These are phyloP conservation scores for Colistium nudipinnis DNA, from an alignment of 2,113 vertebrate species.

Conservation along the genomic window DNA sequence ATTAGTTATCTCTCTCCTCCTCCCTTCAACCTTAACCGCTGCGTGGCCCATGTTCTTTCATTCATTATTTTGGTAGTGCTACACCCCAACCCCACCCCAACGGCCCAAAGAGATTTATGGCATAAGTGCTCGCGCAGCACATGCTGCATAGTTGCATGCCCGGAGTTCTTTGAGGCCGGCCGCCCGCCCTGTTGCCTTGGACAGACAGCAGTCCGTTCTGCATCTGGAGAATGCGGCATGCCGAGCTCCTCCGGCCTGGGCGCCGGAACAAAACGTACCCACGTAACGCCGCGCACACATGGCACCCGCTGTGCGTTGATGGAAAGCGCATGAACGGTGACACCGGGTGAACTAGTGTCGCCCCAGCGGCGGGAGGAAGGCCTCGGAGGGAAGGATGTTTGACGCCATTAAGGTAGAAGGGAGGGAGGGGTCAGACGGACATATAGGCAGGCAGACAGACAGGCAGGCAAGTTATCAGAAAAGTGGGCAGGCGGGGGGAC, in stretches of 20 bases:
- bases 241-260: constrained; percentile 28
- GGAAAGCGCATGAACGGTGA: constrained; percentile 1
- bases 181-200: constrained; percentile 6
- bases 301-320: constrained; percentile 2
- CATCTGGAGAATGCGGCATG: constrained; percentile 36
- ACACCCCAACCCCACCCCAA: neutral
- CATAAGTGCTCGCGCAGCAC: constrained; percentile 38
- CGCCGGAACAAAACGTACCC: constrained; percentile 6
- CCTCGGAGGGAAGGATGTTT: constrained; percentile 28
- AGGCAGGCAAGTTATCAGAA: neutral
- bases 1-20: too few species aligned
- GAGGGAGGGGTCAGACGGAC: constrained; percentile 25
- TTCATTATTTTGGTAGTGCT: neutral
- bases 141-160: constrained; percentile 52
- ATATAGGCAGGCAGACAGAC: neutral
- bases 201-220: constrained; percentile 23
- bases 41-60: neutral
- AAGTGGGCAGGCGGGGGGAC: constrained; percentile 36
- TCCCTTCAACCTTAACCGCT: too few species aligned
- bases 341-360: too few species aligned
- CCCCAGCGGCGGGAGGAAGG: constrained; percentile 19
- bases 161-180: constrained; percentile 47
- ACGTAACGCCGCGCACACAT: neutral
- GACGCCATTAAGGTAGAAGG: constrained; percentile 37
- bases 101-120: constrained; percentile 60